These are phyloP conservation scores for Mastomys coucha DNA, from an alignment of 2,113 vertebrate species.

Conservation along the genomic window DNA sequence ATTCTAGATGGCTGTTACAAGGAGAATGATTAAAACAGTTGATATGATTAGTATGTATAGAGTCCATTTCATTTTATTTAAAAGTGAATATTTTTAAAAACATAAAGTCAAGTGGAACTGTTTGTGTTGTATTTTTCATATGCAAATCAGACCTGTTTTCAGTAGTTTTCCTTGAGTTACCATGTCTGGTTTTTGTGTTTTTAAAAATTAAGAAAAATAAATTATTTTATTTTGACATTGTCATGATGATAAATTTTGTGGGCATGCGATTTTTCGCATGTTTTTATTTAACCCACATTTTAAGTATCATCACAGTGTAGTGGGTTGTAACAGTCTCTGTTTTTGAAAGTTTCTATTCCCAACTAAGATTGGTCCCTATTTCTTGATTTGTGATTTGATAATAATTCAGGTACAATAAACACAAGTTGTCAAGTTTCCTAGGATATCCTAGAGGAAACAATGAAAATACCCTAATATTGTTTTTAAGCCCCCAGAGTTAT, in stretches of 20 bases:
- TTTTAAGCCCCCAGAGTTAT: not conserved
- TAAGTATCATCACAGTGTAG: not conserved
- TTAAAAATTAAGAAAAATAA: not conserved
- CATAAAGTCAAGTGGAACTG: not conserved
- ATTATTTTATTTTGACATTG: not conserved
- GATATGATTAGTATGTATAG: not conserved
- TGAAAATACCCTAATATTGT: not conserved
- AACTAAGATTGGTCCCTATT: not conserved
- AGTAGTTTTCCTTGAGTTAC: not conserved
- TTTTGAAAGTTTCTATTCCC: not conserved
- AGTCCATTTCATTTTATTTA: not conserved
- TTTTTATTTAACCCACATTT: constrained; percentile 21
- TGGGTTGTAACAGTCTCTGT: not conserved
- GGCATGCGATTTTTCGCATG: not conserved
- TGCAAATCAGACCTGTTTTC: constrained; percentile 1
- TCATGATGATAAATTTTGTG: not conserved
- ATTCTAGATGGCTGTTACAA: not conserved
- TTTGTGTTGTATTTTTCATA: not conserved
- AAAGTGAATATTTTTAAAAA: not conserved
- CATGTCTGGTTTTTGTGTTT: constrained; percentile 9
- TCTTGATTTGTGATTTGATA: not conserved
- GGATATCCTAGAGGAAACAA: not conserved
- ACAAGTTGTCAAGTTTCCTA: not conserved
- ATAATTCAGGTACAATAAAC: not conserved
- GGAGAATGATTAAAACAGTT: not conserved